phyloP scores from a whole-genome alignment of 1,140 invertebrate genomes.

The Musca domestica region DNA sequence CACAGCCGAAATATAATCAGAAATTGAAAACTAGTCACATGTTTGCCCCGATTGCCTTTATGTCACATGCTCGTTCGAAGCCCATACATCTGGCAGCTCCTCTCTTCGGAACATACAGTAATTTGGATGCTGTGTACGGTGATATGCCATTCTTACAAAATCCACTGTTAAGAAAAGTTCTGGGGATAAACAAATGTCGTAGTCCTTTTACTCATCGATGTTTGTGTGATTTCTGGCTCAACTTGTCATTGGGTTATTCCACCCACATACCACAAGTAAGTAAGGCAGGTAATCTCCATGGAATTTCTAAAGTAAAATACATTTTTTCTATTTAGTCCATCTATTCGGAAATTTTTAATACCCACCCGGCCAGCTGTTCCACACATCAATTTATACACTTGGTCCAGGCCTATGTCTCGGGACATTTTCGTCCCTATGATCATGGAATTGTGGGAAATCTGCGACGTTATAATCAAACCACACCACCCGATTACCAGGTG shows the following conservation, averaged over 20 bases:
- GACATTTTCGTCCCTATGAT: constrained; percentile 53
- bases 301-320: no score
- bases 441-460: constrained; percentile 53
- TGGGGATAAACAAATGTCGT: no score
- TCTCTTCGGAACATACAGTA: no score
- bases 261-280: no score
- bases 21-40: constrained; percentile 58
- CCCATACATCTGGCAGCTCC: no score
- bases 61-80: constrained; percentile 34
- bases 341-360: constrained; percentile 37
- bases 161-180: no score
- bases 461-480: constrained; percentile 49
- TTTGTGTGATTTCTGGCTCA: no score
- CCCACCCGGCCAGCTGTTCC: constrained; percentile 55
- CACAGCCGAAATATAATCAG: constrained; percentile 60
- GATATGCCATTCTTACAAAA: no score
- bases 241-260: no score
- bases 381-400: constrained; percentile 56
- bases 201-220: no score
- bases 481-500: constrained; percentile 58
- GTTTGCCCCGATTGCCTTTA: constrained; percentile 61
- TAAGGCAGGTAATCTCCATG: no score
- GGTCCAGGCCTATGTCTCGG: constrained; percentile 50
- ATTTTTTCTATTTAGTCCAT: constrained; percentile 4
- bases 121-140: no score